These are phyloP conservation scores for Psammodynastes pulverulentus DNA, from an alignment of 2,113 vertebrate species.

Conservation along the genomic window DNA sequence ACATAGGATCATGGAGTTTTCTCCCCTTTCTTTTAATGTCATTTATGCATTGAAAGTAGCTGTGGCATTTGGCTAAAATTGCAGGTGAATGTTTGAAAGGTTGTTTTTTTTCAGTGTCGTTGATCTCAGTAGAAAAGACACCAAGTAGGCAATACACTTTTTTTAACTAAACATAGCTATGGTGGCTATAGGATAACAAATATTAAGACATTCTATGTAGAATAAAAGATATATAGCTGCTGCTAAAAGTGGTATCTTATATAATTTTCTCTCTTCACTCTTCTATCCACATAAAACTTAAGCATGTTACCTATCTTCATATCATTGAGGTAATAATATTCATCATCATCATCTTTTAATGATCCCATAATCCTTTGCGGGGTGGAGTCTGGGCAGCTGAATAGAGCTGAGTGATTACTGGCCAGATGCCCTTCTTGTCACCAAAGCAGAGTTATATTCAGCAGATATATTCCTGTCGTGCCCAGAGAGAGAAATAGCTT, in stretches of 20 bases:
- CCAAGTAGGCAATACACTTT: not conserved
- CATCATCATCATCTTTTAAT: no score
- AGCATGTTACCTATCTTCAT: not conserved
- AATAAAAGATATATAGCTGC: not conserved
- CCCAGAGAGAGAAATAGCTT: no score
- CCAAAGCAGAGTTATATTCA: no score
- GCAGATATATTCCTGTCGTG: no score
- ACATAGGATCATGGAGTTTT: conserved; percentile 32
- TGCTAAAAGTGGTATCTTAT: not conserved
- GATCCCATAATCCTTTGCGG: no score
- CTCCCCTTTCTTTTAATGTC: not conserved
- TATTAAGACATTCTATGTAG: not conserved
- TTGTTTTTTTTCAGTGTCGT: not conserved
- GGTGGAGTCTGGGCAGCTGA: no score
- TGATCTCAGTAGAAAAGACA: not conserved
- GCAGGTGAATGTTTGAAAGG: conserved; percentile 5
- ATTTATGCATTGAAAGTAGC: conserved; percentile 13
- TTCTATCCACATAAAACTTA: not conserved
- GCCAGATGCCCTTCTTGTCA: no score
- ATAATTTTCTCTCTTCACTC: not conserved
- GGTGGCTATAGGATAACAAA: not conserved
- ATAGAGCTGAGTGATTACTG: no score
- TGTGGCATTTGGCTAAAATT: conserved; percentile 36
- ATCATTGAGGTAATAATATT: not conserved
- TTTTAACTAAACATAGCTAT: not conserved